These are phyloP conservation scores for Tetramorium bicarinatum DNA, from an alignment of 2,888 invertebrate species.

Conservation along the genomic window DNA sequence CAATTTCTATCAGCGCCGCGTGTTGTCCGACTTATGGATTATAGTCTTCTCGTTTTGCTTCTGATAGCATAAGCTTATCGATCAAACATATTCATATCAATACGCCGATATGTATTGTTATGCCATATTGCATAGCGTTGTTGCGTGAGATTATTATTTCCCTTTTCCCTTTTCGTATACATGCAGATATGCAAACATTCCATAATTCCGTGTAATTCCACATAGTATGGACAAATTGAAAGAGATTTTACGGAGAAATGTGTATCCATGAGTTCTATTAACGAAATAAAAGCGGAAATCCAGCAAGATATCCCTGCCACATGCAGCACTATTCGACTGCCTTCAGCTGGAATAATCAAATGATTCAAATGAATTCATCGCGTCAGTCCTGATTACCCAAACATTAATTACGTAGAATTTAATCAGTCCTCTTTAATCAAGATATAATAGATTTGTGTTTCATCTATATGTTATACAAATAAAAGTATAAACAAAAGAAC, in stretches of 20 bases:
- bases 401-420: constrained; percentile 33
- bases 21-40: constrained; percentile 26
- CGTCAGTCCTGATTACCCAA: constrained; percentile 18
- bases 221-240: constrained; percentile 4
- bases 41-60: constrained; percentile 18
- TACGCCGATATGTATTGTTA: constrained; percentile 5
- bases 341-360: constrained; percentile 26
- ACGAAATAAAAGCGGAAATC: constrained; percentile 24
- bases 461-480: neutral
- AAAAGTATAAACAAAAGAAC: neutral
- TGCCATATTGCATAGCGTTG: neutral
- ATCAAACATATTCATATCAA: constrained; percentile 26
- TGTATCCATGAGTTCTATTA: constrained; percentile 13
- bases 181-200: neutral
- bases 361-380: constrained; percentile 28
- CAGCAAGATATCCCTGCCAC: constrained; percentile 25
- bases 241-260: constrained; percentile 16
- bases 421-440: constrained; percentile 3
- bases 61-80: constrained; percentile 6
- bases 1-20: constrained; percentile 28
- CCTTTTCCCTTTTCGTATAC: neutral
- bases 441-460: neutral
- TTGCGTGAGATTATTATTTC: neutral
- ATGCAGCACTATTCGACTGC: constrained; percentile 30
- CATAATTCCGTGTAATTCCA: constrained; percentile 24